Percentiles rank a stretch among this genome's conserved stretches.
phyloP scores from a whole-genome alignment of 2,113 vertebrate genomes.

The Irena cyanogastra region DNA sequence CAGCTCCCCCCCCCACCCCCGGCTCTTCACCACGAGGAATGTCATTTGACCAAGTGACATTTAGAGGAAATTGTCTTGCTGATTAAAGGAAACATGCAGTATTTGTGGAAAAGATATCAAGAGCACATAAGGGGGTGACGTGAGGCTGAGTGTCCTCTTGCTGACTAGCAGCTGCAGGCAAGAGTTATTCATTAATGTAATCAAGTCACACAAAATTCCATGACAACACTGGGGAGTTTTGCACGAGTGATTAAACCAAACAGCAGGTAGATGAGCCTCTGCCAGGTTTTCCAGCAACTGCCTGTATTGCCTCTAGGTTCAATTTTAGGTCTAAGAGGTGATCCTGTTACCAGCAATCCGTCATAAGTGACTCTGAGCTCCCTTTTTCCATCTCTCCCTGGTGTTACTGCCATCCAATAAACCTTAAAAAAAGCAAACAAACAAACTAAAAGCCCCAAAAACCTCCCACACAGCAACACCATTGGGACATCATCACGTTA shows the following conservation, averaged over 20 bases:
- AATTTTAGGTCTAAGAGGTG: not conserved
- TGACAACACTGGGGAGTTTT: not conserved
- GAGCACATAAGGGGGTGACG: not conserved
- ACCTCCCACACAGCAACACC: not conserved
- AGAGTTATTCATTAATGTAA: not conserved
- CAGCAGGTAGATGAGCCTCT: not conserved
- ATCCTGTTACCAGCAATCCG: not conserved
- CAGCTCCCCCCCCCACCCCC: not conserved
- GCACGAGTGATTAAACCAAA: not conserved
- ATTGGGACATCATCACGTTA: fast-evolving
- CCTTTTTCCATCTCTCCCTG: fast-evolving
- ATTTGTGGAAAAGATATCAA: not conserved
- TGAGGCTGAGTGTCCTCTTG: not conserved
- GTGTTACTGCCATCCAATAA: not conserved
- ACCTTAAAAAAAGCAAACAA: not conserved
- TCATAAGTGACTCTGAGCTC: not conserved
- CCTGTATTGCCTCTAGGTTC: not conserved
- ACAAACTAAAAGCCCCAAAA: not conserved
- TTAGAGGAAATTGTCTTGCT: not conserved
- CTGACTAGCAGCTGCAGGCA: not conserved
- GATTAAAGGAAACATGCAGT: not conserved
- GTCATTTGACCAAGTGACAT: not conserved
- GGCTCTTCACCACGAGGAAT: not conserved
- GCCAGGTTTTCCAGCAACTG: not conserved
- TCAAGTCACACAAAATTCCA: not conserved